Percentiles rank a stretch among this genome's conserved stretches.
These are phyloP conservation scores for Campoletis sonorensis DNA, from an alignment of 1,140 invertebrate genomes.

Conservation along the genomic window DNA sequence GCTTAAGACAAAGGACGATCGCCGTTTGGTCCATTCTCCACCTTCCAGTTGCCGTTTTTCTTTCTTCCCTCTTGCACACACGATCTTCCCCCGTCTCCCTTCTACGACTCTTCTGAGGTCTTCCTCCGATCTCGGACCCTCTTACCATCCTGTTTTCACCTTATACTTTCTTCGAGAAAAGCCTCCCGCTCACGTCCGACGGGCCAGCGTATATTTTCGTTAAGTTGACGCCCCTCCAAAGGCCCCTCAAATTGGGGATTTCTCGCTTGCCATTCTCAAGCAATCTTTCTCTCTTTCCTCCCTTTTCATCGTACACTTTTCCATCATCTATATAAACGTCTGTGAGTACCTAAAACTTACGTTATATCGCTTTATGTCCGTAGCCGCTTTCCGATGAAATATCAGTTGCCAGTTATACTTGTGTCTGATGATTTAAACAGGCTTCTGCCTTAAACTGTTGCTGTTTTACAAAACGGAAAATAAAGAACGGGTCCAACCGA, in stretches of 20 bases:
- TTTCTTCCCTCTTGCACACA: slow-evolving; percentile 46
- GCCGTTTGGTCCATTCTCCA: slow-evolving; percentile 54
- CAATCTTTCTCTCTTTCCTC: neutral
- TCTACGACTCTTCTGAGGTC: slow-evolving; percentile 43
- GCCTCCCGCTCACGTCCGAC: slow-evolving; percentile 54
- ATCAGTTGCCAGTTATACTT: too few species aligned
- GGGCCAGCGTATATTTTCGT: slow-evolving; percentile 74
- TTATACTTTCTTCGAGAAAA: slow-evolving; percentile 40
- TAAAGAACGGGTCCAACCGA: too few species aligned
- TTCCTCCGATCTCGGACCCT: slow-evolving; percentile 9
- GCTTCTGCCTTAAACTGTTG: too few species aligned
- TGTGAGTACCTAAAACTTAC: too few species aligned
- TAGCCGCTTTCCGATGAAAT: too few species aligned
- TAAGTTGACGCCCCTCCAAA: slow-evolving; percentile 70
- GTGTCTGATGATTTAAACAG: too few species aligned
- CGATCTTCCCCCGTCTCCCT: slow-evolving; percentile 41
- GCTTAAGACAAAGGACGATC: slow-evolving; percentile 76
- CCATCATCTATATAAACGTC: neutral
- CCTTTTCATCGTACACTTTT: neutral
- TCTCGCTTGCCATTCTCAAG: slow-evolving; percentile 34
- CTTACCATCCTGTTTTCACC: slow-evolving; percentile 12
- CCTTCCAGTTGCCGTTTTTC: slow-evolving; percentile 51
- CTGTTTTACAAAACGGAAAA: too few species aligned
- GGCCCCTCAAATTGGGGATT: slow-evolving; percentile 74
- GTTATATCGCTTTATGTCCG: too few species aligned